Conservation (phyloP, 2,113 vertebrate genomes). For the Kryptolebias marmoratus region DNA sequence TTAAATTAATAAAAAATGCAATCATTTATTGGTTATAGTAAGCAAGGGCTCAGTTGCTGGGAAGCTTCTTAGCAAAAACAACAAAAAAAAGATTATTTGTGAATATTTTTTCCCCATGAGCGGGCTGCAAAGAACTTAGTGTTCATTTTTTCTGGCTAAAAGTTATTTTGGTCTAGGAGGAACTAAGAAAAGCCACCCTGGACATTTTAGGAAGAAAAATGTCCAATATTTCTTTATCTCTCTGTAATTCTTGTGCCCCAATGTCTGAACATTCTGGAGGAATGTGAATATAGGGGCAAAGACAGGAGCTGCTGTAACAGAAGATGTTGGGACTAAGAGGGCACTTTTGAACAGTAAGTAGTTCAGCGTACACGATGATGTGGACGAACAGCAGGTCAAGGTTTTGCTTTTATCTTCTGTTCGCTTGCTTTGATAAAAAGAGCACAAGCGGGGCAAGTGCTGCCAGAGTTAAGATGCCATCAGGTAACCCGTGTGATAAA, state of each 20-base stretch:
- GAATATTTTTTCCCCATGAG: conserved; percentile 24
- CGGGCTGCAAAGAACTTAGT: conserved; percentile 6
- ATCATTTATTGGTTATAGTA: background rate
- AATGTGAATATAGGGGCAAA: conserved; percentile 27
- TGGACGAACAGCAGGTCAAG: conserved; percentile 17
- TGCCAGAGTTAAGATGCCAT: background rate
- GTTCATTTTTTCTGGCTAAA: conserved; percentile 18
- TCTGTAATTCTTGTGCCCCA: conserved; percentile 24
- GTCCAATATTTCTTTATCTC: conserved; percentile 19
- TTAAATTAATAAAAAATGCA: background rate
- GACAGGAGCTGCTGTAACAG: conserved; percentile 31
- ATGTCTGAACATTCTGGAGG: conserved; percentile 31
- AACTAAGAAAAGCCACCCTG: conserved; percentile 31
- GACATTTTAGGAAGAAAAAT: conserved; percentile 77
- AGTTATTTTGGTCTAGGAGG: conserved; percentile 52
- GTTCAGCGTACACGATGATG: background rate
- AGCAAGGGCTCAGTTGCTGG: background rate
- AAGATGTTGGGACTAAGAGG: background rate
- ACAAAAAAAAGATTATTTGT: conserved; percentile 7
- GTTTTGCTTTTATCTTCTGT: conserved; percentile 23
- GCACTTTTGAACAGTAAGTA: background rate
- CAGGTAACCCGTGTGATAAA: conserved; percentile 2
- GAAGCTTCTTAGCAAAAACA: background rate
- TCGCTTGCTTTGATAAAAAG: conserved; percentile 26
- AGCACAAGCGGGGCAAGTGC: background rate